Percentiles rank a stretch among this genome's conserved stretches.
Evolutionary conservation across 1,140 invertebrate species (phyloP).

Genomic region (Lucilia cuprina): DNA sequence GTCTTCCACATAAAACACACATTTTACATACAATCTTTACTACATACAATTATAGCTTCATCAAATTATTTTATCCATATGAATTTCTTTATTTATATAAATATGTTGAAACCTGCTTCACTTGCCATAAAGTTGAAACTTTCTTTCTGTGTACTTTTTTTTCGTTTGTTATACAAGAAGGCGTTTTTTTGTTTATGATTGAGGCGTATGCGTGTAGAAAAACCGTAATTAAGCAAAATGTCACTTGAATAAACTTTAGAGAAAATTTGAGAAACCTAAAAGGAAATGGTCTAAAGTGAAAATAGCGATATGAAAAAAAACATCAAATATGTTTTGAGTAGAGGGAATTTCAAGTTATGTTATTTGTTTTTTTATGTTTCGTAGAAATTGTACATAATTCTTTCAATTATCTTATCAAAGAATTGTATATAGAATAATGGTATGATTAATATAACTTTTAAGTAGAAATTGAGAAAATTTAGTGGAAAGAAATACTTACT

Average conservation of each 20-base stretch:
- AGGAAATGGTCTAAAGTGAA: background rate
- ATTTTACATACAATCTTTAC: too few species aligned
- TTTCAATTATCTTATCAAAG: background rate
- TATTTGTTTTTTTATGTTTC: too few species aligned
- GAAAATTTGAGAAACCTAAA: background rate
- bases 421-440: background rate
- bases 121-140: too few species aligned
- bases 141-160: too few species aligned
- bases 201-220: conserved; percentile 24
- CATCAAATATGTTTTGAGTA: background rate
- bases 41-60: too few species aligned
- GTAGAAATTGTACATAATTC: background rate
- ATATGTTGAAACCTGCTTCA: too few species aligned
- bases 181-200: conserved; percentile 12
- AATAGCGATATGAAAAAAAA: background rate
- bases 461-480: background rate
- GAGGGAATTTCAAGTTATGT: too few species aligned
- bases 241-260: background rate
- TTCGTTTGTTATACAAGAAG: background rate
- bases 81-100: too few species aligned
- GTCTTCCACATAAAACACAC: background rate
- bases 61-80: too few species aligned
- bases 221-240: conserved; percentile 24
- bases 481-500: too few species aligned
- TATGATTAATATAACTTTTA: background rate